These are phyloP conservation scores for Aspidoscelis tigris DNA, from an alignment of 2,113 vertebrate species.

Conservation along the genomic window DNA sequence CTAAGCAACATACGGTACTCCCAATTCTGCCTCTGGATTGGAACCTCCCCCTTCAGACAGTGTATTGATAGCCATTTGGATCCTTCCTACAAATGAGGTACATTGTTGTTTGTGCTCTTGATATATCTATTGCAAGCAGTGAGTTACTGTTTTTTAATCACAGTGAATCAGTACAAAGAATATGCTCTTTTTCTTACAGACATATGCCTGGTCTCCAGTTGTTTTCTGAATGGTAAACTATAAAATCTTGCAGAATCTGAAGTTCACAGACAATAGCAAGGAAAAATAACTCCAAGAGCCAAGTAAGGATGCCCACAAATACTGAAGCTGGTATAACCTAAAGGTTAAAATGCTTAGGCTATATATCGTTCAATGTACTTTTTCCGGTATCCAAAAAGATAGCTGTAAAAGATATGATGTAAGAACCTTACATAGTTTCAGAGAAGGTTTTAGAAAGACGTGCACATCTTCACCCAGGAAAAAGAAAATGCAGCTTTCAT, in stretches of 20 bases:
- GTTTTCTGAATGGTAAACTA: slow-evolving; percentile 7
- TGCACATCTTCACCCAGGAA: slow-evolving; percentile 37
- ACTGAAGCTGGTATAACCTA: not conserved
- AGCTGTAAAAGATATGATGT: not conserved
- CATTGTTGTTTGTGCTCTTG: not conserved
- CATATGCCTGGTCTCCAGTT: slow-evolving; percentile 2
- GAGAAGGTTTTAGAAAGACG: not conserved
- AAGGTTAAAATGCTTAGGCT: not conserved
- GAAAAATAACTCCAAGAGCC: too few species aligned
- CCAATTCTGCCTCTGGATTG: too few species aligned
- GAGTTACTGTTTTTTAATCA: not conserved
- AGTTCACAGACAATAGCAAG: not conserved
- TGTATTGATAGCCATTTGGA: too few species aligned
- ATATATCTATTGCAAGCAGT: not conserved
- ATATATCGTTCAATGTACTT: rapidly evolving
- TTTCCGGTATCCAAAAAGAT: not conserved
- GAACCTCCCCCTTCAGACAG: too few species aligned
- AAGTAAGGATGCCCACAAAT: not conserved
- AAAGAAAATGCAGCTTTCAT: slow-evolving; percentile 53
- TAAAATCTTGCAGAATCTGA: not conserved
- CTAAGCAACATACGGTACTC: too few species aligned
- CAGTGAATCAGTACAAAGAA: slow-evolving; percentile 1
- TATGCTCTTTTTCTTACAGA: slow-evolving; percentile 20
- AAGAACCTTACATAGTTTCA: rapidly evolving
- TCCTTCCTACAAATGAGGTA: too few species aligned